Percentiles rank a stretch among this genome's conserved stretches.
phyloP scores from a whole-genome alignment of 2,888 invertebrate species.

The Coelinius sp. region DNA sequence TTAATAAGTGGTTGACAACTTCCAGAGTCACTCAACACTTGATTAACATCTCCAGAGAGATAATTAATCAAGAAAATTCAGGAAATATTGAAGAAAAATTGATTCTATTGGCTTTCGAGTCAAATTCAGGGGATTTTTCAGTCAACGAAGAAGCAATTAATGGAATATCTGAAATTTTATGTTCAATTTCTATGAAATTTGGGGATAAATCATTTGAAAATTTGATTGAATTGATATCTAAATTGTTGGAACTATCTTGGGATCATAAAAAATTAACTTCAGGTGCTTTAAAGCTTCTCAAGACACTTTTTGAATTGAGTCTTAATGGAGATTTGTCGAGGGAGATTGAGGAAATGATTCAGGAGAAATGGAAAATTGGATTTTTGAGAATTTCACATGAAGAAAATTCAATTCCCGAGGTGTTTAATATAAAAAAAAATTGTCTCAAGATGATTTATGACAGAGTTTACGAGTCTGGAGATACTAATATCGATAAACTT shows the following conservation, averaged over 20 bases:
- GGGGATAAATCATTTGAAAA: slow-evolving; percentile 37
- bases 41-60: slow-evolving; percentile 62
- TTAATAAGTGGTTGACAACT: slow-evolving; percentile 72
- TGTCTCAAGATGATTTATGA: slow-evolving; percentile 62
- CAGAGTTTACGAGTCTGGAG: slow-evolving; percentile 39
- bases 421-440: slow-evolving; percentile 60
- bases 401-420: slow-evolving; percentile 41
- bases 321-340: slow-evolving; percentile 47
- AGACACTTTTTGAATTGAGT: slow-evolving; percentile 57
- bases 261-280: slow-evolving; percentile 48
- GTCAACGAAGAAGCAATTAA: slow-evolving; percentile 68
- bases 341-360: slow-evolving; percentile 45
- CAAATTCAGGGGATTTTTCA: slow-evolving; percentile 68
- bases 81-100: slow-evolving; percentile 51
- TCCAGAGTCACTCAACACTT: slow-evolving; percentile 69
- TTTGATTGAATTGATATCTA: slow-evolving; percentile 52
- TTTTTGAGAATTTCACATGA: slow-evolving; percentile 52
- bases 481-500: slow-evolving; percentile 45
- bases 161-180: slow-evolving; percentile 69
- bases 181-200: slow-evolving; percentile 57
- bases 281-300: slow-evolving; percentile 55
- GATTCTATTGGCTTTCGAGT: slow-evolving; percentile 58
- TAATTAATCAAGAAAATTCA: slow-evolving; percentile 45
- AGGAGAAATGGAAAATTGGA: slow-evolving; percentile 56
- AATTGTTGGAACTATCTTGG: slow-evolving; percentile 55